Evolutionary conservation across 2,113 vertebrate species (phyloP).

Genomic region (Austrofundulus limnaeus): DNA sequence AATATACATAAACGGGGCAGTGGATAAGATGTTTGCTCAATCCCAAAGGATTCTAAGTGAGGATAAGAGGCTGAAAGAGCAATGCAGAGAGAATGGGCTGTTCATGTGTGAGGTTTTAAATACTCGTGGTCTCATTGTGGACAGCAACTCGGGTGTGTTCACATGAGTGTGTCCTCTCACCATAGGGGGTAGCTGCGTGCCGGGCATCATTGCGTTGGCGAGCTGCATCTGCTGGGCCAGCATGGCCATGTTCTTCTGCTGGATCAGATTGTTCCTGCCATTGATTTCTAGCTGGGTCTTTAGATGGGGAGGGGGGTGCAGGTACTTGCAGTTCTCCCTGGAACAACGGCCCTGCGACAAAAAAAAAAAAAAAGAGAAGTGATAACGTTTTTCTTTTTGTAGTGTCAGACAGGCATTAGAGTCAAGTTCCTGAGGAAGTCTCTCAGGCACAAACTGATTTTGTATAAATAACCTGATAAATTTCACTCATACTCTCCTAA

Average conservation of each 20-base stretch:
- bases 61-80: background rate
- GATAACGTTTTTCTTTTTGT: background rate
- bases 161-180: conserved; percentile 76
- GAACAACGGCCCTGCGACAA: conserved; percentile 90
- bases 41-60: background rate
- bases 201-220: conserved; percentile 97
- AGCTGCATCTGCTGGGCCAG: conserved; percentile 98
- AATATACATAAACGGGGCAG: conserved; percentile 20
- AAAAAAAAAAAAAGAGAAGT: background rate
- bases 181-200: conserved; percentile 90
- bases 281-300: conserved; percentile 99
- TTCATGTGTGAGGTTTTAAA: conserved; percentile 18
- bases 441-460: background rate
- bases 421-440: conserved; percentile 1
- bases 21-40: background rate
- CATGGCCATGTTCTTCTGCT: conserved; percentile 99
- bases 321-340: conserved; percentile 98
- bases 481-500: too few relatives aligned
- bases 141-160: conserved; percentile 53
- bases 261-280: conserved; percentile 98
- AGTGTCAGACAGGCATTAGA: background rate
- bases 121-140: conserved; percentile 38
- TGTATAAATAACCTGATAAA: background rate
- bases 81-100: conserved; percentile 3
- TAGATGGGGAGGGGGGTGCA: conserved; percentile 96